Percentiles rank a stretch among this genome's conserved stretches.
Conservation (phyloP, 2,113 vertebrate genomes). For the Dolichotis patagonum region DNA sequence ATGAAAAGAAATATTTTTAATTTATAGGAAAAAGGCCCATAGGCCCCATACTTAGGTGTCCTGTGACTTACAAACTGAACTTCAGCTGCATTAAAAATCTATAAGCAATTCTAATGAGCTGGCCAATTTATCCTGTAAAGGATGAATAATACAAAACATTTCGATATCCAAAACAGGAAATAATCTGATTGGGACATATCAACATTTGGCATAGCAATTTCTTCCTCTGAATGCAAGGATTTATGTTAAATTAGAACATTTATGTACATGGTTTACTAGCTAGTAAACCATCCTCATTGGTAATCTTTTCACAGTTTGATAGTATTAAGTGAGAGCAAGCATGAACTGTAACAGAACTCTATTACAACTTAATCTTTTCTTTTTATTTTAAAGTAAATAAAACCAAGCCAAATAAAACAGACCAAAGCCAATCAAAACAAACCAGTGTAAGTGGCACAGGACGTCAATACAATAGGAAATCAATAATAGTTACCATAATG, state of each 20-base stretch:
- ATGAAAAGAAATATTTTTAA: neutral
- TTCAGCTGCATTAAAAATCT: constrained; percentile 9
- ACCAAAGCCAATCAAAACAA: no score
- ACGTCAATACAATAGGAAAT: no score
- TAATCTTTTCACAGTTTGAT: neutral
- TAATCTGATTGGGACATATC: neutral
- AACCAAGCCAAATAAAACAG: no score
- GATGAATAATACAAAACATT: neutral
- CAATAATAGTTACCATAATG: no score
- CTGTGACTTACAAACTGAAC: neutral
- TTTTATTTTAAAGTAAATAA: neutral
- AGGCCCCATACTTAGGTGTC: constrained; percentile 1
- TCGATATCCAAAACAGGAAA: constrained; percentile 66
- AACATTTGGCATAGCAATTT: constrained; percentile 18
- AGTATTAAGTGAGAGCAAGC: neutral
- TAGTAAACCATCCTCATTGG: neutral
- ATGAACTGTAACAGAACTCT: neutral
- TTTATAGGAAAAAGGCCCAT: neutral
- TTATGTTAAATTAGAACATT: constrained; percentile 21
- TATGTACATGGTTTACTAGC: neutral
- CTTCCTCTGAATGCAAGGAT: constrained; percentile 37
- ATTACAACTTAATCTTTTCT: neutral
- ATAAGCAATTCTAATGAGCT: neutral
- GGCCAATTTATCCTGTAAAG: neutral
- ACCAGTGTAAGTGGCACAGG: no score